A percentile compares a stretch with the other conserved stretches of the same genome.
phyloP scores from a whole-genome alignment of 2,888 invertebrate genomes.

The Meiosimyza platycephala region DNA sequence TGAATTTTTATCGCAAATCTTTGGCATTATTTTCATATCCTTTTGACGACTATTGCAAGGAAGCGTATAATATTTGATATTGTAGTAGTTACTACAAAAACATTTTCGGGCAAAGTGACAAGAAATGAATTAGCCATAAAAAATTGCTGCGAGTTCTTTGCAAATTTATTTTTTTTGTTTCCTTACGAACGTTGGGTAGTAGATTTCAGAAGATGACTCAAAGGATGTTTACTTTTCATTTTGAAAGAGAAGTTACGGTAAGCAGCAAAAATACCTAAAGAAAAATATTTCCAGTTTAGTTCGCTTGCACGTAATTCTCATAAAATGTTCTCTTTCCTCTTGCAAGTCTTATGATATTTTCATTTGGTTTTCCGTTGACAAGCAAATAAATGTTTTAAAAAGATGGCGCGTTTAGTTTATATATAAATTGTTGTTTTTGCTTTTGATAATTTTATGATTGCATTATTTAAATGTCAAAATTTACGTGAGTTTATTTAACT shows the following conservation, averaged over 20 bases:
- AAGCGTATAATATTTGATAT: too few relatives aligned
- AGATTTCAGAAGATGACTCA: slow-evolving; percentile 12
- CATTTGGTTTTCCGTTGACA: slow-evolving; percentile 30
- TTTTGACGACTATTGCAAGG: too few relatives aligned
- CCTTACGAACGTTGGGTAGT: not conserved
- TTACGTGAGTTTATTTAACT: slow-evolving; percentile 41
- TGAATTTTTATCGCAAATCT: too few relatives aligned
- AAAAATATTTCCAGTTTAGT: slow-evolving; percentile 19
- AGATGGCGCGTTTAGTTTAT: slow-evolving; percentile 11
- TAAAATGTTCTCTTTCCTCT: not conserved
- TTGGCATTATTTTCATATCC: too few relatives aligned
- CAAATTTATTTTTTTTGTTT: not conserved
- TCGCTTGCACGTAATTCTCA: slow-evolving; percentile 33
- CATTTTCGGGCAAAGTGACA: slow-evolving; percentile 41
- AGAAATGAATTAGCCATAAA: slow-evolving; percentile 42
- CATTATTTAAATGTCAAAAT: slow-evolving; percentile 50
- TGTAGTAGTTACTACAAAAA: slow-evolving; percentile 24
- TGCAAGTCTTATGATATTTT: slow-evolving; percentile 15
- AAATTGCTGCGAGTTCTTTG: slow-evolving; percentile 36
- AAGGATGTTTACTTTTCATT: slow-evolving; percentile 4
- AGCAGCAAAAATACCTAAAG: slow-evolving; percentile 18
- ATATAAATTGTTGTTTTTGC: slow-evolving; percentile 24
- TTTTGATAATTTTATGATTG: slow-evolving; percentile 57
- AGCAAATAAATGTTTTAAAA: slow-evolving; percentile 22
- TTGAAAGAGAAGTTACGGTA: not conserved